Conservation (phyloP, 2,797 vertebrate genomes). For the Xenopus petersii region DNA sequence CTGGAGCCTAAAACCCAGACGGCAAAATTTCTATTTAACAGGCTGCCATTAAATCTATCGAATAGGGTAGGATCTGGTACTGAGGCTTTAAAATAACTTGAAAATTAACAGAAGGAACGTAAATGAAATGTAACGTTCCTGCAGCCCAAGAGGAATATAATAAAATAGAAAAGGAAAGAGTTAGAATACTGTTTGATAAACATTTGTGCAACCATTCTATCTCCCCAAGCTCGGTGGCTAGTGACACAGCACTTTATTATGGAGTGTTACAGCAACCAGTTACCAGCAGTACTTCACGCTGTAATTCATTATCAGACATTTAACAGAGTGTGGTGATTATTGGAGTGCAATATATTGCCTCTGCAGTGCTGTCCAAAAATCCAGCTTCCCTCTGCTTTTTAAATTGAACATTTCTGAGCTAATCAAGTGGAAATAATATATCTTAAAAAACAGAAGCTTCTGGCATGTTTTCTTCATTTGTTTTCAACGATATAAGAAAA, state of each 20-base stretch:
- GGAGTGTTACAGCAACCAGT: conserved; percentile 21
- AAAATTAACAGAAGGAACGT: too few species aligned
- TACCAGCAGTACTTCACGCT: neutral
- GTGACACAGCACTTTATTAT: conserved; percentile 23
- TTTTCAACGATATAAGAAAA: too few species aligned
- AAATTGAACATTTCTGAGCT: neutral
- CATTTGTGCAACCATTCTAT: neutral
- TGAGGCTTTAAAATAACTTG: too few species aligned
- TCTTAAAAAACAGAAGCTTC: neutral
- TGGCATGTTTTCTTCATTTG: too few species aligned
- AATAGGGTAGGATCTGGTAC: too few species aligned
- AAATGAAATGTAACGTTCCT: too few species aligned
- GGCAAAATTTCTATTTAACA: too few species aligned
- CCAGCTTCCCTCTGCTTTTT: neutral
- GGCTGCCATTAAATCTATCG: too few species aligned
- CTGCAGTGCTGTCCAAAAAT: conserved; percentile 5
- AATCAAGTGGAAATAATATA: neutral
- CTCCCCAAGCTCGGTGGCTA: neutral
- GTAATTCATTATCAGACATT: conserved; percentile 20
- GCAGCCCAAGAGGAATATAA: too few species aligned
- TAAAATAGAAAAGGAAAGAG: neutral
- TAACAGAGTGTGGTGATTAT: conserved; percentile 16
- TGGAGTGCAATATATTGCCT: conserved; percentile 8
- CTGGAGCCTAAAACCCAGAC: too few species aligned
- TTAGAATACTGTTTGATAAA: neutral